phyloP scores from a whole-genome alignment of 1,140 invertebrate species.

The Cotesia vestalis region DNA sequence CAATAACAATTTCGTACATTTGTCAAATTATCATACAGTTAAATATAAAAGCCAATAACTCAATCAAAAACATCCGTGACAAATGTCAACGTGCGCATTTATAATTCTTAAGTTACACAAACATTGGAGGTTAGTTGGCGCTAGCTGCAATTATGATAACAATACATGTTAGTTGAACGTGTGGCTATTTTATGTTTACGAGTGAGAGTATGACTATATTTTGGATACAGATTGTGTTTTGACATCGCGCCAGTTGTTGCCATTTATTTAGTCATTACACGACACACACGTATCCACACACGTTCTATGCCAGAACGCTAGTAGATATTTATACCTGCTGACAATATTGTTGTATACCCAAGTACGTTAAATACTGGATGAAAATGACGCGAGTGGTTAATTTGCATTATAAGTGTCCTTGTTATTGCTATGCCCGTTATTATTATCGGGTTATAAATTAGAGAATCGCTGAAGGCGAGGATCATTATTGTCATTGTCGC shows the following conservation, averaged over 20 bases:
- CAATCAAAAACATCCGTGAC: conserved; percentile 66
- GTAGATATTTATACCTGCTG: no score
- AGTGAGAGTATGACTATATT: conserved; percentile 36
- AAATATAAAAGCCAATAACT: conserved; percentile 67
- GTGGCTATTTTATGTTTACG: conserved; percentile 50
- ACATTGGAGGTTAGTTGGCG: neutral
- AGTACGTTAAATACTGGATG: no score
- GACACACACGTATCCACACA: conserved; percentile 41
- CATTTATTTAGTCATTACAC: conserved; percentile 67
- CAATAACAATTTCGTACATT: no score
- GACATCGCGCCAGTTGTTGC: conserved; percentile 61
- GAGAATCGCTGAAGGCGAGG: no score
- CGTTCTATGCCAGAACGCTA: conserved; percentile 43
- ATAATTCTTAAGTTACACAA: no score
- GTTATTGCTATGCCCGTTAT: conserved; percentile 53
- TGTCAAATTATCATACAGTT: no score
- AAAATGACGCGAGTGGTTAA: conserved; percentile 58
- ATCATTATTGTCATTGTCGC: no score
- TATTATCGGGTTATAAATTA: no score
- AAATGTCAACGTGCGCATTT: conserved; percentile 58
- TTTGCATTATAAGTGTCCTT: conserved; percentile 64
- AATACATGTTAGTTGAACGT: no score
- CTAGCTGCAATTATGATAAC: neutral
- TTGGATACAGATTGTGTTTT: no score
- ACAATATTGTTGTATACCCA: no score